phyloP scores from a whole-genome alignment of 2,888 invertebrate genomes.

The Uloborus plumipes region DNA sequence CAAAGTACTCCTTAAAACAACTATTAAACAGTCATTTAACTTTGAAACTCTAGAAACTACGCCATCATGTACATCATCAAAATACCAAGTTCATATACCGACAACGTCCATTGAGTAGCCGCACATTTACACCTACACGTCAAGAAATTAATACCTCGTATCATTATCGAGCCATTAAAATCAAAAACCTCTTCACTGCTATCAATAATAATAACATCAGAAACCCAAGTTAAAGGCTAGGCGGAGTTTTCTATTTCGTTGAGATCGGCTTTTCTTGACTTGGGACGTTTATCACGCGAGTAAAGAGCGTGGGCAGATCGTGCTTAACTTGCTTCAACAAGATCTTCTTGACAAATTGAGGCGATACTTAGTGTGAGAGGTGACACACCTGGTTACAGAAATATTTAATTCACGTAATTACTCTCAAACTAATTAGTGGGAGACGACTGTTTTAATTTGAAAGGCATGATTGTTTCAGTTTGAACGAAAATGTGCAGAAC shows the following conservation, averaged over 20 bases:
- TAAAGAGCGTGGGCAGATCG: conserved; percentile 11
- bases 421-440: no score
- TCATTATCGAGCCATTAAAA: conserved; percentile 16
- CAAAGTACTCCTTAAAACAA: no score
- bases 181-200: conserved; percentile 1
- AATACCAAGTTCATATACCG: no score
- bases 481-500: no score
- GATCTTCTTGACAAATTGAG: conserved; percentile 15
- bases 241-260: conserved; percentile 9
- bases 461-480: no score
- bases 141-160: conserved; percentile 7
- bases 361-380: conserved; percentile 1
- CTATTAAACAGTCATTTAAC: no score
- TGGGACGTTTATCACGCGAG: conserved; percentile 13
- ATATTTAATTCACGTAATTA: no score
- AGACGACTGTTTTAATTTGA: no score
- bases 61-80: no score
- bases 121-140: no score
- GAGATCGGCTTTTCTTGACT: neutral
- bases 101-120: no score
- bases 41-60: no score
- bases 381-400: conserved; percentile 10
- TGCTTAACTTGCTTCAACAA: conserved; percentile 21
- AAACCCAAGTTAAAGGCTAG: neutral
- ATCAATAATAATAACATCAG: conserved; percentile 7